phyloP scores from a whole-genome alignment of 1,140 invertebrate species.

The Phthorimaea operculella region DNA sequence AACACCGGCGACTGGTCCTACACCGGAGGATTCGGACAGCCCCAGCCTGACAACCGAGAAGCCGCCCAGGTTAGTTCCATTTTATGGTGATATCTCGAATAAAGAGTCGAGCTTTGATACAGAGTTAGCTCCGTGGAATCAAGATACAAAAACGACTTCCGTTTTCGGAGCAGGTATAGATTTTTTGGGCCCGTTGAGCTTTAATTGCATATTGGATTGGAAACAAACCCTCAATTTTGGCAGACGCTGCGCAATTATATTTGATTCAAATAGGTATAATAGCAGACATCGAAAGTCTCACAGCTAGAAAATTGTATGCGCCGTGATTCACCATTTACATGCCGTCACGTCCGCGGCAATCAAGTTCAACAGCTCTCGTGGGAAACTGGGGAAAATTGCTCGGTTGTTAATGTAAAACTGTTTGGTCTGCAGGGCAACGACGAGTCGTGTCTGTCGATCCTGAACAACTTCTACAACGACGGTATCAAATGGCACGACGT shows the following conservation, averaged over 20 bases:
- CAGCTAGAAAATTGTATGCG: neutral
- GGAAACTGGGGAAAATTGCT: constrained; percentile 1
- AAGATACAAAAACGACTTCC: no score
- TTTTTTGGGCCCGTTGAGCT: no score
- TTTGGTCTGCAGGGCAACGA: constrained; percentile 78
- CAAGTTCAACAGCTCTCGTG: constrained; percentile 3
- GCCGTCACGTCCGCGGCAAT: neutral
- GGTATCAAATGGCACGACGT: constrained; percentile 94
- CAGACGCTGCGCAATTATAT: no score
- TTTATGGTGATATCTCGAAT: neutral
- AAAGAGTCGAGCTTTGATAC: no score
- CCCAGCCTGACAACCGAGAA: constrained; percentile 91
- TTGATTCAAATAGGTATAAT: no score
- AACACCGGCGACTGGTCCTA: constrained; percentile 90
- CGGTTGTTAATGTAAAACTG: neutral
- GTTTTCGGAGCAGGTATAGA: no score
- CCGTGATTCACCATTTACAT: neutral
- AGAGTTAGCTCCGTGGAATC: no score
- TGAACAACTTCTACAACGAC: constrained; percentile 94
- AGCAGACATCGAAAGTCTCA: neutral
- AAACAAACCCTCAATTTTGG: no score
- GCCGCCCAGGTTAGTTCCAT: constrained; percentile 77
- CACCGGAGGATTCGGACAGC: constrained; percentile 85
- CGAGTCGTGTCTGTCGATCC: constrained; percentile 87
- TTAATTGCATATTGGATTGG: no score